phyloP scores from a whole-genome alignment of 2,888 invertebrate genomes.

The Acanthosepion esculentum region DNA sequence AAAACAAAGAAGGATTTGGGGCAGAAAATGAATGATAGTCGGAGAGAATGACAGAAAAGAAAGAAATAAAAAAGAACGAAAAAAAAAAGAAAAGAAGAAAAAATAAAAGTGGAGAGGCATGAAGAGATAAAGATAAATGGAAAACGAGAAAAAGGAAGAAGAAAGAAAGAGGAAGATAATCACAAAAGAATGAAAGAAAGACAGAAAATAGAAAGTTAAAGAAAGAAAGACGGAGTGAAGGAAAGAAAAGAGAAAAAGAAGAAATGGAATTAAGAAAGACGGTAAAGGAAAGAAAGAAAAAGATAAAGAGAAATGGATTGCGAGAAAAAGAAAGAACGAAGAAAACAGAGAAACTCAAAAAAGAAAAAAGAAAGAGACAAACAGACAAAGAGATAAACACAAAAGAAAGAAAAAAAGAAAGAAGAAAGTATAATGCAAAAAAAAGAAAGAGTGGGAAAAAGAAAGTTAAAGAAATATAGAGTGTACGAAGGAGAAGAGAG shows the following conservation, averaged over 20 bases:
- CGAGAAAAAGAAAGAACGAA: too few species aligned
- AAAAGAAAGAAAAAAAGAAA: background rate
- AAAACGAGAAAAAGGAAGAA: background rate
- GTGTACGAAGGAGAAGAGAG: background rate
- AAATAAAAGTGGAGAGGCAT: too few species aligned
- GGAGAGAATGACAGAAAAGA: background rate
- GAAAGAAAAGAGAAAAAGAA: too few species aligned
- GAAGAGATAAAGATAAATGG: background rate
- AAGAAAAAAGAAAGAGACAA: background rate
- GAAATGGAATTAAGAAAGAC: background rate
- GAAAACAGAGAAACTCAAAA: too few species aligned
- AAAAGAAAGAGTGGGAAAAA: background rate
- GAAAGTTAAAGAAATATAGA: background rate
- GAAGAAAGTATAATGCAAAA: slow-evolving; percentile 25
- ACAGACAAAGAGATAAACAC: background rate
- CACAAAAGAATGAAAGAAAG: background rate
- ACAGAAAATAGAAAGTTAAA: background rate
- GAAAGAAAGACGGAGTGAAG: background rate
- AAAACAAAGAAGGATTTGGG: background rate
- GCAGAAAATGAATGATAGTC: background rate
- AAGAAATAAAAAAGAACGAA: background rate
- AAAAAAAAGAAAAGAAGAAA: slow-evolving; percentile 41
- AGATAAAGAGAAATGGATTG: background rate
- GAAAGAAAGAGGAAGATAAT: too few species aligned
- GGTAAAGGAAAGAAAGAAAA: background rate